Evolutionary conservation across 2,888 invertebrate genomes (phyloP).

Genomic region (Coleophora flavipennella): DNA sequence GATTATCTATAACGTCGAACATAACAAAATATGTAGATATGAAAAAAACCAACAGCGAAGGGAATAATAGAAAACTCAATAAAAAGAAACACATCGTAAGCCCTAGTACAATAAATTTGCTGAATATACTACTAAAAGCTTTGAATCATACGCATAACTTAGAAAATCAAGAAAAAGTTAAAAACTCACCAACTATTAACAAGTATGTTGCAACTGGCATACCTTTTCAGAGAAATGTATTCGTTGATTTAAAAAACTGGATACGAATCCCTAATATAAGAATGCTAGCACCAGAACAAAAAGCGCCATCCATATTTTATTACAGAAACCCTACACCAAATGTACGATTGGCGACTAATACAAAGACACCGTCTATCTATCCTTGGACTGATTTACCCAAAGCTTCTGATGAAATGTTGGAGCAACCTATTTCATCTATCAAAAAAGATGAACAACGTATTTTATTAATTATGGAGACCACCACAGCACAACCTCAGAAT

Average conservation of each 20-base stretch:
- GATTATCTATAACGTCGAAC: no score
- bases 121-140: constrained; percentile 45
- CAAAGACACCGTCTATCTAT: no score
- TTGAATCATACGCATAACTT: constrained; percentile 39
- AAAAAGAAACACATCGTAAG: constrained; percentile 32
- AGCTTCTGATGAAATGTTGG: no score
- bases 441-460: no score
- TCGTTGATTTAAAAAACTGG: constrained; percentile 32
- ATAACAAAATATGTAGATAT: no score
- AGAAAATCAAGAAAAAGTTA: constrained; percentile 36
- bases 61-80: constrained; percentile 11
- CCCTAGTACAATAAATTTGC: constrained; percentile 33
- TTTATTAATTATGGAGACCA: no score
- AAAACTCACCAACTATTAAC: constrained; percentile 25
- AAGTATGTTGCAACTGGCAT: constrained; percentile 27
- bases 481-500: no score
- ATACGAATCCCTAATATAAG: constrained; percentile 32
- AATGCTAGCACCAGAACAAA: constrained; percentile 36
- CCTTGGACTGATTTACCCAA: no score
- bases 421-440: no score
- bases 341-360: no score
- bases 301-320: constrained; percentile 36
- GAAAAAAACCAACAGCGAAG: no score
- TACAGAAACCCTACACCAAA: constrained; percentile 26
- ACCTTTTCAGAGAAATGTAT: constrained; percentile 29